These are phyloP conservation scores for Brotula barbata DNA, from an alignment of 2,797 vertebrate genomes.

Conservation along the genomic window DNA sequence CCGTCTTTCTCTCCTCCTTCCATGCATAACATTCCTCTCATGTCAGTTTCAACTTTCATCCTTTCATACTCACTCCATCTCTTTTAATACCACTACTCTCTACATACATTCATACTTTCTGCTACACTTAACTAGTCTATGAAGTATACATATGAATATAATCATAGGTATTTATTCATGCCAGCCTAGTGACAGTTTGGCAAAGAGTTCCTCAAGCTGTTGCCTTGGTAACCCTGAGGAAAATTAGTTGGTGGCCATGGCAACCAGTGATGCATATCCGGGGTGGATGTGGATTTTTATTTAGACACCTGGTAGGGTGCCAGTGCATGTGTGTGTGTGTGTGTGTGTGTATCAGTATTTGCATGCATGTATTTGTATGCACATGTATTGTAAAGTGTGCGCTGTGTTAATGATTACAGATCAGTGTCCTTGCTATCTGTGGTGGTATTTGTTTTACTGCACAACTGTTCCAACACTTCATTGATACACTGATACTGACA, in stretches of 20 bases:
- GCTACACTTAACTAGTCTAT: slow-evolving; percentile 2
- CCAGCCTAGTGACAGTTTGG: slow-evolving; percentile 63
- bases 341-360: not conserved
- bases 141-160: slow-evolving; percentile 39
- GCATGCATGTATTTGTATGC: slow-evolving; percentile 3
- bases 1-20: not conserved
- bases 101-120: slow-evolving; percentile 3
- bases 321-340: slow-evolving; percentile 17
- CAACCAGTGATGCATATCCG: slow-evolving; percentile 81
- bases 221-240: slow-evolving; percentile 80
- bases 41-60: not conserved
- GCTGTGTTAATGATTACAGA: too few relatives aligned
- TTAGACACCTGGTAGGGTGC: slow-evolving; percentile 66
- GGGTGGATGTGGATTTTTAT: slow-evolving; percentile 75
- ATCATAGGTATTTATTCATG: slow-evolving; percentile 36
- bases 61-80: slow-evolving; percentile 15
- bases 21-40: slow-evolving; percentile 3
- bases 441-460: too few relatives aligned
- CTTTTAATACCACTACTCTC: slow-evolving; percentile 20
- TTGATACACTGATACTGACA: too few relatives aligned
- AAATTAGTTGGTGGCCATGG: slow-evolving; percentile 79
- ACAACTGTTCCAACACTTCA: too few relatives aligned
- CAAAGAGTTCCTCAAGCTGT: slow-evolving; percentile 80
- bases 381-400: not conserved
- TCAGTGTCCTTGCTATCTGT: too few relatives aligned